Percentiles rank a stretch among this genome's conserved stretches.
phyloP scores from a whole-genome alignment of 2,888 invertebrate species.

The Pyrocoelia pectoralis region DNA sequence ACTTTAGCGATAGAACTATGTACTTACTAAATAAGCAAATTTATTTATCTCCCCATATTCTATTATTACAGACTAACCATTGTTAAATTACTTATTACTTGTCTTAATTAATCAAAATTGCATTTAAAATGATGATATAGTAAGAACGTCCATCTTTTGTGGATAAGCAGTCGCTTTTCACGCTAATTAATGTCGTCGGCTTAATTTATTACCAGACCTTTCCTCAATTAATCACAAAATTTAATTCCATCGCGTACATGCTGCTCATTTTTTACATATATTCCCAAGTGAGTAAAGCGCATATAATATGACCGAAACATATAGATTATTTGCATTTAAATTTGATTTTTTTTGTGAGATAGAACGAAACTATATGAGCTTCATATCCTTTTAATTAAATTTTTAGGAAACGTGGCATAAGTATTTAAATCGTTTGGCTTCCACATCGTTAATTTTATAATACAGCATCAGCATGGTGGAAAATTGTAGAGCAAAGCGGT shows the following conservation, averaged over 20 bases:
- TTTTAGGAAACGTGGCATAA: not conserved
- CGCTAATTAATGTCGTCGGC: constrained; percentile 34
- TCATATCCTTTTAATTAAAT: not conserved
- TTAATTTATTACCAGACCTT: constrained; percentile 33
- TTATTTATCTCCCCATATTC: not conserved
- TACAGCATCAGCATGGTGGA: constrained; percentile 29
- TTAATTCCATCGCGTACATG: constrained; percentile 25
- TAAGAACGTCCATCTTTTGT: constrained; percentile 21
- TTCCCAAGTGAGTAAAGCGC: not conserved
- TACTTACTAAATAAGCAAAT: not conserved
- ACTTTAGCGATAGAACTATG: too few species aligned
- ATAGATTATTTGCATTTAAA: not conserved
- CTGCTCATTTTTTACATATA: not conserved
- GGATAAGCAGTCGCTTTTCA: constrained; percentile 32
- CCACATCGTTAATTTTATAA: constrained; percentile 30
- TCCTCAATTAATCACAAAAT: constrained; percentile 36
- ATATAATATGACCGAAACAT: too few species aligned
- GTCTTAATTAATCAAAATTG: constrained; percentile 30
- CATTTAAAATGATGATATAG: constrained; percentile 20
- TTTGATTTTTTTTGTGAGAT: not conserved
- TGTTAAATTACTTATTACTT: constrained; percentile 8
- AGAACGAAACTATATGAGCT: too few species aligned
- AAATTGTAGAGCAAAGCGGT: constrained; percentile 30
- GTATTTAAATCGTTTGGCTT: constrained; percentile 15
- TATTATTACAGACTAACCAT: not conserved